Evolutionary conservation across 1,140 invertebrate species (phyloP).

Genomic region (Bombus waltoni): DNA sequence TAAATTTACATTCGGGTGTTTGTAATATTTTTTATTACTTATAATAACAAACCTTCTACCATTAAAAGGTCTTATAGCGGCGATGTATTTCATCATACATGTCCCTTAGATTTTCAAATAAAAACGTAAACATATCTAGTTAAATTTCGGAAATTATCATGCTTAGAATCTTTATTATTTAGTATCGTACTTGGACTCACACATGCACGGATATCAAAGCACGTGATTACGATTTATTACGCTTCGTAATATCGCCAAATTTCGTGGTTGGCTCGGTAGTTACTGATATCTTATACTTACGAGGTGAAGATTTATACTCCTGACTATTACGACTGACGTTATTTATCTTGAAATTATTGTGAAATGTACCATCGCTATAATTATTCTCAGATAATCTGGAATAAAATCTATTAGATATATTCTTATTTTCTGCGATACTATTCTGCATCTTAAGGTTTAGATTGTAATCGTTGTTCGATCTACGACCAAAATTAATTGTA

Average conservation of each 20-base stretch:
- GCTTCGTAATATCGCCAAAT: background rate
- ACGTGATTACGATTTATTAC: too few species aligned
- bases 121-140: too few species aligned
- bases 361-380: background rate
- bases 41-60: too few species aligned
- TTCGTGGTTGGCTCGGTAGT: slow-evolving; percentile 32
- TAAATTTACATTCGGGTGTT: too few species aligned
- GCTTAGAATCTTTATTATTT: background rate
- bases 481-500: background rate
- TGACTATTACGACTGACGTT: background rate
- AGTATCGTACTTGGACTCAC: too few species aligned
- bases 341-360: too few species aligned
- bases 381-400: background rate
- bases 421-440: background rate
- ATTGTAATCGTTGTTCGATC: background rate
- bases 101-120: too few species aligned
- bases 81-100: too few species aligned
- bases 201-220: too few species aligned
- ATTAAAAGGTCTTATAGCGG: too few species aligned
- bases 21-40: too few species aligned
- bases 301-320: background rate
- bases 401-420: background rate
- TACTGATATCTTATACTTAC: slow-evolving; percentile 39
- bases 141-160: background rate
- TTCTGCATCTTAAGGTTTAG: background rate